A percentile compares a stretch with the other conserved stretches of the same genome.
Conservation (phyloP, 2,797 vertebrate genomes). For the Tangara arthus region DNA sequence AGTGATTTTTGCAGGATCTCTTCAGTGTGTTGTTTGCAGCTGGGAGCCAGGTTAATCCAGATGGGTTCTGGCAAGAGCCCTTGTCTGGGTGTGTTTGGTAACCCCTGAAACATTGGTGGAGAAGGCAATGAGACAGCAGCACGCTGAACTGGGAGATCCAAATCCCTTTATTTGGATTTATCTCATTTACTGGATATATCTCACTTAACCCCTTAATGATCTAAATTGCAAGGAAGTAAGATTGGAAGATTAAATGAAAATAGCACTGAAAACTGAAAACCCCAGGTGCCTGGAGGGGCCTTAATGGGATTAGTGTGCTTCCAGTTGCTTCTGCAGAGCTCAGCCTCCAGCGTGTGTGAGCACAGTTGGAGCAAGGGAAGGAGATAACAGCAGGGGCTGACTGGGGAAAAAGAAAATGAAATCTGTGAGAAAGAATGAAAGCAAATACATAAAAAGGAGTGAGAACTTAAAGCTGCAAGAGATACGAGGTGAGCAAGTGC, state of each 20-base stretch:
- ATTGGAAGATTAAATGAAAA: slow-evolving; percentile 32
- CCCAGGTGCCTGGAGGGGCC: background rate
- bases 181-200: slow-evolving; percentile 4
- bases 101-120: background rate
- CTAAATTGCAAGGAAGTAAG: background rate
- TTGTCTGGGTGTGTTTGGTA: background rate
- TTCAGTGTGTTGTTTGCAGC: background rate
- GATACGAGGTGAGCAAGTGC: background rate
- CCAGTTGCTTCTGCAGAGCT: background rate
- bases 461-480: background rate
- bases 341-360: background rate
- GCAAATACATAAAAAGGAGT: background rate
- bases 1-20: background rate
- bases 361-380: background rate
- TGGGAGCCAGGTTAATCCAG: background rate
- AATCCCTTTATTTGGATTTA: slow-evolving; percentile 53
- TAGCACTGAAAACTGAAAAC: background rate
- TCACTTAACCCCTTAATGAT: slow-evolving; percentile 39
- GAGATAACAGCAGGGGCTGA: background rate
- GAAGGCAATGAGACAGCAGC: background rate
- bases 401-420: background rate
- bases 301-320: background rate
- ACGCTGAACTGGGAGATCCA: background rate
- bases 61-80: background rate
- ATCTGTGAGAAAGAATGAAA: background rate